These are phyloP conservation scores for Boulengerochromis microlepis DNA, from an alignment of 2,113 vertebrate genomes.

Conservation along the genomic window DNA sequence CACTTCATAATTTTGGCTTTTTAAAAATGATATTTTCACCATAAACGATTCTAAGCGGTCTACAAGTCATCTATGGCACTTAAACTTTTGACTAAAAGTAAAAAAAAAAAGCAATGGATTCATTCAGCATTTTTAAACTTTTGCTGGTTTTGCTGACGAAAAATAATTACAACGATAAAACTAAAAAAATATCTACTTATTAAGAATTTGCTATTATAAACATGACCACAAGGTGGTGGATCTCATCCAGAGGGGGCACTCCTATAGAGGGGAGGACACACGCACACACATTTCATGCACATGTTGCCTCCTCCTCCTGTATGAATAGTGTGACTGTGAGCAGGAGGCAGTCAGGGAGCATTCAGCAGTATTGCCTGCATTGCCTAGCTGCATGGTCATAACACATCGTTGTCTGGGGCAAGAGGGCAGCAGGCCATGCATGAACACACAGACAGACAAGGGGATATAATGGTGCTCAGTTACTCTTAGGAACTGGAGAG, in stretches of 20 bases:
- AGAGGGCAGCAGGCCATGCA: conserved; percentile 42
- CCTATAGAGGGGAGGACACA: conserved; percentile 14
- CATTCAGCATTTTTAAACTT: background rate
- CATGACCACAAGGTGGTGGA: conserved; percentile 23
- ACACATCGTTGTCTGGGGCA: conserved; percentile 17
- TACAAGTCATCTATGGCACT: background rate
- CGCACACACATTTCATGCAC: background rate
- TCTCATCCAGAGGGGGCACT: background rate
- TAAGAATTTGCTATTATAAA: background rate
- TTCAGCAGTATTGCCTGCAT: background rate
- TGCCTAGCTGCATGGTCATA: conserved; percentile 14
- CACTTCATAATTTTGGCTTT: background rate
- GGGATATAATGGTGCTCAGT: conserved; percentile 39
- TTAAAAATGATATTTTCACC: background rate
- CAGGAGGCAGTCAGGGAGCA: background rate
- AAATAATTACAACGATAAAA: background rate
- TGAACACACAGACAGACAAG: conserved; percentile 20
- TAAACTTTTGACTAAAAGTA: background rate
- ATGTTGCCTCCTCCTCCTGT: conserved; percentile 13
- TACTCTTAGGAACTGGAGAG: conserved; percentile 21
- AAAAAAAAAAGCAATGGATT: background rate
- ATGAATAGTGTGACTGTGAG: conserved; percentile 37
- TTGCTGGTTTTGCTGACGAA: accelerated
- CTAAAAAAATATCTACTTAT: background rate
- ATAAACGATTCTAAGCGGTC: accelerated